phyloP scores from a whole-genome alignment of 2,888 invertebrate species.

The Heliconius ismenius region DNA sequence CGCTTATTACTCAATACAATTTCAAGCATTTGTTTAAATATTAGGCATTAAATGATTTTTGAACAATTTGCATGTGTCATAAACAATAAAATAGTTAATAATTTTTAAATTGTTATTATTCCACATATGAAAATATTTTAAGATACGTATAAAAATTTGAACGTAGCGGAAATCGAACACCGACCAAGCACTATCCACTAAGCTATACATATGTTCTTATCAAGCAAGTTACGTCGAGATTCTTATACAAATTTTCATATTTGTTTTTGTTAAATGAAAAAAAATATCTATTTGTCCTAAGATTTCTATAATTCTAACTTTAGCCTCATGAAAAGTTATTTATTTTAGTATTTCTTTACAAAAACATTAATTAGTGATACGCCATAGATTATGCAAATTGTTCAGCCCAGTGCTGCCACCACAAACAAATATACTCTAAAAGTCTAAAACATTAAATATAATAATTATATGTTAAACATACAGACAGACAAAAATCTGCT shows the following conservation, averaged over 20 bases:
- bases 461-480: slow-evolving; percentile 25
- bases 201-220: too few relatives aligned
- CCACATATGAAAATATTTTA: too few relatives aligned
- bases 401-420: slow-evolving; percentile 5
- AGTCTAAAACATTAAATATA: slow-evolving; percentile 8
- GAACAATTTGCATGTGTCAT: slow-evolving; percentile 3
- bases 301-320: neutral
- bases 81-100: neutral
- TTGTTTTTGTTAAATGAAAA: too few relatives aligned
- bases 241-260: too few relatives aligned
- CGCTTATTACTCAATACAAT: neutral
- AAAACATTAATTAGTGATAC: neutral
- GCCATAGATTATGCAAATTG: slow-evolving; percentile 4
- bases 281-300: neutral
- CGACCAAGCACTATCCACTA: too few relatives aligned
- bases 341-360: neutral
- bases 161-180: too few relatives aligned
- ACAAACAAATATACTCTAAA: neutral
- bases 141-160: too few relatives aligned
- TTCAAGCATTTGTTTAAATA: slow-evolving; percentile 10
- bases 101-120: too few relatives aligned
- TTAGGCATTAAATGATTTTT: neutral
- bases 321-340: neutral
- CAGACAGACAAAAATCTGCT: slow-evolving; percentile 32
- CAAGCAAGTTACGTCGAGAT: too few relatives aligned